Evolutionary conservation across 1,140 invertebrate genomes (phyloP).

Genomic region (Portunus trituberculatus): DNA sequence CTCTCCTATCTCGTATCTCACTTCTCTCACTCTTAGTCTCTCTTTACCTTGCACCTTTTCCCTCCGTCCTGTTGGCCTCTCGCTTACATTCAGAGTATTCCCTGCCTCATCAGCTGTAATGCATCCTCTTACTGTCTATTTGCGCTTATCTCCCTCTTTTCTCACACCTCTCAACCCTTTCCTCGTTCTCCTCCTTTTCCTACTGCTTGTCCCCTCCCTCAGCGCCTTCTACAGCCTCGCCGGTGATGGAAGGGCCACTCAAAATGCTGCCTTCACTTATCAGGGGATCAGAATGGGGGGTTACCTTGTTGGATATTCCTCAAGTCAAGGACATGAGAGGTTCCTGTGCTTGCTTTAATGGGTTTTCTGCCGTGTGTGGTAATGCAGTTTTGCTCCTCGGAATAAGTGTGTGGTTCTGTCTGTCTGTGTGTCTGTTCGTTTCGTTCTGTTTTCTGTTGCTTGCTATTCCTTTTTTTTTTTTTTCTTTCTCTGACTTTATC

Average conservation of each 20-base stretch:
- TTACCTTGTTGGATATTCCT: too few relatives aligned
- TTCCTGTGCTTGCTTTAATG: too few relatives aligned
- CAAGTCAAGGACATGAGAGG: too few relatives aligned
- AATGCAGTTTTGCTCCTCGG: too few relatives aligned
- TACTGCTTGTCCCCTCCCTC: neutral
- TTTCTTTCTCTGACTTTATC: neutral
- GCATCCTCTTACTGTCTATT: neutral
- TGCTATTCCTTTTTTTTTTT: neutral
- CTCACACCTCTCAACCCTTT: neutral
- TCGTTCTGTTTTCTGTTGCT: neutral
- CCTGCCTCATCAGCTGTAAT: neutral
- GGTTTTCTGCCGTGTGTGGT: too few relatives aligned
- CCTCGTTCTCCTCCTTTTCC: neutral
- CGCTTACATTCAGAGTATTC: neutral
- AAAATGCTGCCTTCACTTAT: too few relatives aligned
- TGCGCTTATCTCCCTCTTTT: neutral
- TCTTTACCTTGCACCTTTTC: neutral
- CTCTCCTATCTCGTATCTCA: neutral
- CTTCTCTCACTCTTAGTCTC: slow-evolving; percentile 9
- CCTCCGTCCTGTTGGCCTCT: neutral
- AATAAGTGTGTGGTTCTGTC: neutral
- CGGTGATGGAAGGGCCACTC: too few relatives aligned
- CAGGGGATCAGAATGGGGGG: too few relatives aligned
- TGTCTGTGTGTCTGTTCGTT: neutral
- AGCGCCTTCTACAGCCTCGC: too few relatives aligned